Percentiles rank a stretch among this genome's conserved stretches.
Evolutionary conservation across 2,888 invertebrate species (phyloP).

Genomic region (Eilema depressum): DNA sequence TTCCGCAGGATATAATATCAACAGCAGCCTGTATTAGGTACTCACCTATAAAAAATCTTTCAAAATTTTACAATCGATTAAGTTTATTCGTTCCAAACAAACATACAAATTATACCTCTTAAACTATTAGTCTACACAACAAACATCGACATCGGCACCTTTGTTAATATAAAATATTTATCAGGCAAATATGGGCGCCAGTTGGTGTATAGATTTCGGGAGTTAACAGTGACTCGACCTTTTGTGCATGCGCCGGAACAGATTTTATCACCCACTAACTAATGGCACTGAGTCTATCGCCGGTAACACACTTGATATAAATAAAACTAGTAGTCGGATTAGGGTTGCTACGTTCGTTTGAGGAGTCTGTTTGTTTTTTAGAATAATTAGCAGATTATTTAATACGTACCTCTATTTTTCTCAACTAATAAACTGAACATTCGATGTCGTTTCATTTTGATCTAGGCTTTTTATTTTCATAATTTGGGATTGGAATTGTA

Average conservation of each 20-base stretch:
- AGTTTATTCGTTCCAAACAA: neutral
- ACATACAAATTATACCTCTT: neutral
- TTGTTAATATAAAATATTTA: neutral
- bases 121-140: neutral
- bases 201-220: constrained; percentile 18
- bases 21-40: too few species aligned
- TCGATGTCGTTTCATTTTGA: too few species aligned
- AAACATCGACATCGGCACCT: neutral
- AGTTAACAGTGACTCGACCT: constrained; percentile 32
- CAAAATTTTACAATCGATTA: neutral
- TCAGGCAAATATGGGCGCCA: constrained; percentile 16
- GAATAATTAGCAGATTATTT: too few species aligned
- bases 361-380: neutral
- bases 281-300: constrained; percentile 46
- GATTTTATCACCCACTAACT: constrained; percentile 52
- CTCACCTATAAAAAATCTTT: too few species aligned
- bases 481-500: too few species aligned
- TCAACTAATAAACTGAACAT: neutral
- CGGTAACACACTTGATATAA: constrained; percentile 46
- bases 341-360: constrained; percentile 35
- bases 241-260: constrained; percentile 38
- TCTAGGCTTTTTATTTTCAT: too few species aligned
- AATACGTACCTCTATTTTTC: neutral
- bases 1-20: too few species aligned
- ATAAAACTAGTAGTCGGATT: constrained; percentile 35